Evolutionary conservation across 2,113 vertebrate genomes (phyloP).

Genomic region (Recurvirostra avosetta): DNA sequence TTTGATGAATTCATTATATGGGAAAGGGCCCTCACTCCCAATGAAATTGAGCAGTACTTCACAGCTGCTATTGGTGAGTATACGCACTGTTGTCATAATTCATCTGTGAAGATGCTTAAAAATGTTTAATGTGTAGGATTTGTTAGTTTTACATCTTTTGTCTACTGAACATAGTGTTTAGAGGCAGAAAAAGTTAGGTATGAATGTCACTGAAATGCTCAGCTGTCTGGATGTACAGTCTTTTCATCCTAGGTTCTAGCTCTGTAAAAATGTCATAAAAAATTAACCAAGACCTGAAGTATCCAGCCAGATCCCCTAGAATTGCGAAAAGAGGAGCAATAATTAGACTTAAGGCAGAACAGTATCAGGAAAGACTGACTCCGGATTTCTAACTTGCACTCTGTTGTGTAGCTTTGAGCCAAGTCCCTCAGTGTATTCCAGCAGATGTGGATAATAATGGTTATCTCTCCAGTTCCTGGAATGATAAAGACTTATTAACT

Average conservation of each 20-base stretch:
- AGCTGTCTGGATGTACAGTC: background rate
- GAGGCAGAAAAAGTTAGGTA: background rate
- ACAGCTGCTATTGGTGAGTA: conserved; percentile 83
- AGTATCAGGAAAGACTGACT: background rate
- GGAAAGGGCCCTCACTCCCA: conserved; percentile 84
- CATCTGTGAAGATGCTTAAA: background rate
- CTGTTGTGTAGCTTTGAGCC: background rate
- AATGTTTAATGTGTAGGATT: background rate
- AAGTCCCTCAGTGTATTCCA: background rate
- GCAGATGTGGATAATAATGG: background rate
- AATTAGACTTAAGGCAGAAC: background rate
- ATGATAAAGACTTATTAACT: background rate
- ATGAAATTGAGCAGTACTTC: conserved; percentile 86
- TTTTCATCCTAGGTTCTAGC: background rate
- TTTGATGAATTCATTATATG: conserved; percentile 97
- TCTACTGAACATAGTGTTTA: rapidly evolving
- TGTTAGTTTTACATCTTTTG: background rate
- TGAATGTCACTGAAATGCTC: rapidly evolving
- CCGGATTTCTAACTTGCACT: background rate
- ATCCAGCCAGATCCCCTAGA: background rate
- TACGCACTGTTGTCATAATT: rapidly evolving
- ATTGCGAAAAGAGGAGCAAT: background rate
- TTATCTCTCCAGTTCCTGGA: background rate
- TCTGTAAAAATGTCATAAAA: background rate
- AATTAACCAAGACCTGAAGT: background rate